These are phyloP conservation scores for Drosophila equinoxialis DNA, from an alignment of 1,140 invertebrate genomes.

Conservation along the genomic window DNA sequence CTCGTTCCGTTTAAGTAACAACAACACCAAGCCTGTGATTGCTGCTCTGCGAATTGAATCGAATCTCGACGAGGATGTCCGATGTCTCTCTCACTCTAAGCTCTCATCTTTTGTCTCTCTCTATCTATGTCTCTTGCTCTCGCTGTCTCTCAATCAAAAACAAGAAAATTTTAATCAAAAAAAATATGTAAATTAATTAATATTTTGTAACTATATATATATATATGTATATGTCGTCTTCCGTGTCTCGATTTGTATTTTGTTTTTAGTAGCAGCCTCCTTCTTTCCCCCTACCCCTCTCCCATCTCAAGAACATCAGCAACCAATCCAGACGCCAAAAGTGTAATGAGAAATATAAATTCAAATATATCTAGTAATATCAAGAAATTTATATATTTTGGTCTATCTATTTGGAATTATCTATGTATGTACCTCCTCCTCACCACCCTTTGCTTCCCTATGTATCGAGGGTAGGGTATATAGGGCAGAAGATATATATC, in stretches of 20 bases:
- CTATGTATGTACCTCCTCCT: background rate
- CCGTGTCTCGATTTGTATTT: constrained; percentile 61
- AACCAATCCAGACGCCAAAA: constrained; percentile 32
- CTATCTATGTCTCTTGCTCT: background rate
- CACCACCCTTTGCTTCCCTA: constrained; percentile 18
- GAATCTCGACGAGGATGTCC: constrained; percentile 56
- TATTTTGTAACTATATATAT: constrained; percentile 53
- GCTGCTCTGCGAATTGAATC: constrained; percentile 79
- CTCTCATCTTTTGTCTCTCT: background rate
- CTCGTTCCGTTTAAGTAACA: constrained; percentile 85
- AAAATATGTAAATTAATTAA: constrained; percentile 2
- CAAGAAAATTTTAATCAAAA: background rate
- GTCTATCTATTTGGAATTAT: constrained; percentile 22
- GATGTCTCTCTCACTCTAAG: constrained; percentile 21
- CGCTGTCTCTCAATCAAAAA: background rate
- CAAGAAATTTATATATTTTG: constrained; percentile 10
- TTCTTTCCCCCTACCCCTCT: constrained; percentile 6
- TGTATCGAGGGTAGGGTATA: background rate
- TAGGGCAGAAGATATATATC: constrained; percentile 9
- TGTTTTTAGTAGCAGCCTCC: constrained; percentile 65
- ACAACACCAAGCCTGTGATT: constrained; percentile 87
- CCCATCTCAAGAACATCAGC: constrained; percentile 45
- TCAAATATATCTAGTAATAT: background rate
- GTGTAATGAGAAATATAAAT: background rate
- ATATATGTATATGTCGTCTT: constrained; percentile 42